These are phyloP conservation scores for Melanotaenia pygmaea DNA, from an alignment of 2,797 vertebrate species.

Conservation along the genomic window DNA sequence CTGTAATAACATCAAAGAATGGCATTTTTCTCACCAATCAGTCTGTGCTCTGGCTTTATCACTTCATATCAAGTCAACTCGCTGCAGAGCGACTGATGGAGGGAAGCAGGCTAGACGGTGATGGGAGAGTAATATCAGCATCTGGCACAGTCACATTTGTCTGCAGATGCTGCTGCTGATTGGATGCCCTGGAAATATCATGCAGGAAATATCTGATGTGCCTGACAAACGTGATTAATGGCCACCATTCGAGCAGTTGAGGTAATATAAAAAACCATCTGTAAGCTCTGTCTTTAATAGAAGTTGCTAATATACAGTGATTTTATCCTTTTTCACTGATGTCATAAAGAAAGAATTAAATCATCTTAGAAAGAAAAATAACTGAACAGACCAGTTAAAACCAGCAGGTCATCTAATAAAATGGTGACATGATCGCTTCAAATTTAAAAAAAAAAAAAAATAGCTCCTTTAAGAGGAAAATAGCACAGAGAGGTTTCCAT, in stretches of 20 bases:
- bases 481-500: no score
- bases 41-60: constrained; percentile 16
- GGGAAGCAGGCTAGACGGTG: constrained; percentile 34
- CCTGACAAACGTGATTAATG: constrained; percentile 67
- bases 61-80: constrained; percentile 50
- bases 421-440: no score
- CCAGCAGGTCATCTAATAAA: no score
- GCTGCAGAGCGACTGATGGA: constrained; percentile 36
- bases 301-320: not conserved
- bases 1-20: constrained; percentile 28
- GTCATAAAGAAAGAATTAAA: no score
- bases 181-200: constrained; percentile 60
- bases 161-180: constrained; percentile 62
- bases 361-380: no score
- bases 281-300: constrained; percentile 21
- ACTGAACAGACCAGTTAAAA: no score
- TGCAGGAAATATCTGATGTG: constrained; percentile 58
- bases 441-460: no score
- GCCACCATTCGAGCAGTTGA: constrained; percentile 35
- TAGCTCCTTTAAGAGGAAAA: no score
- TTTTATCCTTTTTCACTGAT: no score
- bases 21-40: constrained; percentile 2
- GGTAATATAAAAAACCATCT: constrained; percentile 23
- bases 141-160: constrained; percentile 56
- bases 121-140: constrained; percentile 52